Conservation (phyloP, 2,113 vertebrate species). For the Numenius arquata region DNA sequence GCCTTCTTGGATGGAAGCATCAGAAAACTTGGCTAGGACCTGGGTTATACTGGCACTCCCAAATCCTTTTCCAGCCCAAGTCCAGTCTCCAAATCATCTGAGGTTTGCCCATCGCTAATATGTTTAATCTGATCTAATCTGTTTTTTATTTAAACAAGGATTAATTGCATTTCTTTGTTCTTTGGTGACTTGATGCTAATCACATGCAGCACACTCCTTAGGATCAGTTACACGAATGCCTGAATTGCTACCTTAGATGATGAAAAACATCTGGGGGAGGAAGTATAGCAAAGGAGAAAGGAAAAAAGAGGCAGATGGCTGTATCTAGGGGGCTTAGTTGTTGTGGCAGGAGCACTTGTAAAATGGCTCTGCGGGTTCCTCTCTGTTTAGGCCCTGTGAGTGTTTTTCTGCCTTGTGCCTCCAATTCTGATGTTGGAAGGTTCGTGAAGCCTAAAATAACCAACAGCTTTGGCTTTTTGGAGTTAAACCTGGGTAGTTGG, state of each 20-base stretch:
- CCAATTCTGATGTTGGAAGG: background rate
- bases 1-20: background rate
- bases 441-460: background rate
- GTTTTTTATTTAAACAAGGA: constrained; percentile 49
- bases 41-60: constrained; percentile 1
- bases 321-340: background rate
- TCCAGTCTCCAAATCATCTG: background rate
- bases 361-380: background rate
- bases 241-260: constrained; percentile 53
- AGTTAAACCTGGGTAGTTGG: background rate
- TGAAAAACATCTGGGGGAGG: constrained; percentile 53
- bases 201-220: constrained; percentile 25
- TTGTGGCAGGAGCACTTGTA: background rate
- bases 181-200: constrained; percentile 60
- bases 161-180: constrained; percentile 65
- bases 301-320: background rate
- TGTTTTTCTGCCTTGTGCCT: background rate
- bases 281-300: background rate
- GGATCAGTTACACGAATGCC: constrained; percentile 32
- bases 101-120: constrained; percentile 11
- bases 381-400: background rate
- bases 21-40: background rate
- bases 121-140: constrained; percentile 46
- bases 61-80: background rate
- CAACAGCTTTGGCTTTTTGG: background rate